Evolutionary conservation across 2,797 vertebrate species (phyloP), one percentile per base, ranked within the genome.

Genomic region (Miichthys miiuy): DNA sequence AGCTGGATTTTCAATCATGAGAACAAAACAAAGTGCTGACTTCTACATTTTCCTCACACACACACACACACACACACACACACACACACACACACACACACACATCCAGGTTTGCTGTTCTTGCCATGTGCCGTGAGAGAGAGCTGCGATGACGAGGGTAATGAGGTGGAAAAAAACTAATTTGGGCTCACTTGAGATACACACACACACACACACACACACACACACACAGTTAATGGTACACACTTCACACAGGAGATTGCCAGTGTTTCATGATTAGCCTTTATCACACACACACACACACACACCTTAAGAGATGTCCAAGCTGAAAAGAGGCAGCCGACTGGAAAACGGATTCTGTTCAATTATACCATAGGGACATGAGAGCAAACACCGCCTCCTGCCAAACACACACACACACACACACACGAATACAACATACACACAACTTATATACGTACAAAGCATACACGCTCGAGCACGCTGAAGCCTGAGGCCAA

Each of bases 161-260:
- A 95, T 95, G 95, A 92, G 90, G 84, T 89, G 91, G 90, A 92
- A 93, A 90, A 93, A 91, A 91, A 73, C 81, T 91, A 81, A 93
- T 94, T 89, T 92, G 62, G 86, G 47, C 81, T 87, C 82, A 87
- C 79, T 82, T 67, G 83, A 94, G 90, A 94, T 90, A 70, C 70
- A 75, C 72, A 77, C 83, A 74, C 80, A 47, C 65, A 71, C 80
- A n/a, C 77, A 54, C 47, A 61, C 27, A 27, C 27, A 27, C 27
- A 27, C 27, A 72, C 69, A 72, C 72, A 77, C 66, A 77, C 84
- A 75, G 73, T 66, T 72, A 38, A 63, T 58, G 14, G 52, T 80
- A 47, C 62, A 72, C 79, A 13, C 77, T 65, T 77, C 86, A 80
- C 56, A 44, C 41, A 61, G 82, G 77, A 81, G 79, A 82, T 67